phyloP scores from a whole-genome alignment of 2,888 invertebrate genomes.

The Calameuta idolon region DNA sequence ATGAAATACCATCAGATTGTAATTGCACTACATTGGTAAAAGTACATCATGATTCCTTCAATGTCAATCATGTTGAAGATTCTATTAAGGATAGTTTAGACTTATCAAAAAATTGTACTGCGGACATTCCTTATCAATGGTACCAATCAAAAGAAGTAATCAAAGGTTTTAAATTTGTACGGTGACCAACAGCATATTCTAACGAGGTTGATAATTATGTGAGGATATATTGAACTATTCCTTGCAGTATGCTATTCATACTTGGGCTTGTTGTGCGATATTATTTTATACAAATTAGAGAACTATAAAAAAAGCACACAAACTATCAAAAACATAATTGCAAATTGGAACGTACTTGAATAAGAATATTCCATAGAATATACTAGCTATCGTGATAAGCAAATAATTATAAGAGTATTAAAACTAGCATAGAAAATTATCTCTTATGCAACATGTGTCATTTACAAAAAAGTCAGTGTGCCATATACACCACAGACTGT shows the following conservation, averaged over 20 bases:
- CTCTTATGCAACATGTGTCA: not conserved
- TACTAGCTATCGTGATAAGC: not conserved
- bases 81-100: conserved; percentile 17
- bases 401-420: not conserved
- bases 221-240: not conserved
- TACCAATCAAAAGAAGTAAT: conserved; percentile 61
- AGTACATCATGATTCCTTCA: conserved; percentile 49
- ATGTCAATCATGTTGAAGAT: conserved; percentile 27
- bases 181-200: conserved; percentile 38
- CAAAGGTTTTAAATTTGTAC: conserved; percentile 59
- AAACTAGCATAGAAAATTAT: not conserved
- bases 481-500: not conserved
- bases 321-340: not conserved
- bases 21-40: conserved; percentile 49
- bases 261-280: not conserved
- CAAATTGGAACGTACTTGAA: not conserved
- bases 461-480: not conserved
- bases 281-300: not conserved
- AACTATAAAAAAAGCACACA: not conserved
- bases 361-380: not conserved
- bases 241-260: not conserved
- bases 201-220: not conserved
- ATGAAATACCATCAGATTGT: conserved; percentile 36
- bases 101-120: conserved; percentile 19
- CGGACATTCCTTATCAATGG: conserved; percentile 49